A percentile compares a stretch with the other conserved stretches of the same genome.
phyloP scores from a whole-genome alignment of 2,888 invertebrate species.

The Drosophila mettleri region DNA sequence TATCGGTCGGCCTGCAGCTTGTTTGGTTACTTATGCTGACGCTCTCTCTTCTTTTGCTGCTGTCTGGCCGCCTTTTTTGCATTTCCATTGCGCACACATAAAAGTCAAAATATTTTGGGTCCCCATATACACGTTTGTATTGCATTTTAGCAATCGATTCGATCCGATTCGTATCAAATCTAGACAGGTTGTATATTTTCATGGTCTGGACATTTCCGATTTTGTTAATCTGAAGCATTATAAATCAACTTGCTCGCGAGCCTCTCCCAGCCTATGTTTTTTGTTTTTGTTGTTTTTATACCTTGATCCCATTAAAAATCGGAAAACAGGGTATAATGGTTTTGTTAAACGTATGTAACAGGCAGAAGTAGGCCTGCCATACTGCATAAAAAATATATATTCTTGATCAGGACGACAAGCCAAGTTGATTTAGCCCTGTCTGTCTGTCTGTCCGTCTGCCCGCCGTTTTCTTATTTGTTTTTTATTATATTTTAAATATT shows the following conservation, averaged over 20 bases:
- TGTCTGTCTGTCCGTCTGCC: no score
- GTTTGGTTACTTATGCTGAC: conserved; percentile 38
- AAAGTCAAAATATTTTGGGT: conserved; percentile 66
- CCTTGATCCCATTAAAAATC: no score
- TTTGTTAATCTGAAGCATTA: conserved; percentile 60
- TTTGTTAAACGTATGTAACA: no score
- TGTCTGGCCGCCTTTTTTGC: neutral
- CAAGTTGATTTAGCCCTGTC: no score
- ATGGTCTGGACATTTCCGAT: conserved; percentile 68
- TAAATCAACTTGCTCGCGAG: conserved; percentile 65
- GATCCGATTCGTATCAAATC: conserved; percentile 54
- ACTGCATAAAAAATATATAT: no score
- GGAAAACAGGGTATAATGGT: no score
- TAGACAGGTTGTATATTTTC: conserved; percentile 75
- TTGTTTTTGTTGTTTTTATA: no score
- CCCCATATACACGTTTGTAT: conserved; percentile 4
- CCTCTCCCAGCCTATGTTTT: neutral
- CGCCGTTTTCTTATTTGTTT: no score
- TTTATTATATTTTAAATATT: no score
- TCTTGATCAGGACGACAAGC: no score
- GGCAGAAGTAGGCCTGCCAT: no score
- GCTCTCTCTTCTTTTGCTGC: conserved; percentile 6
- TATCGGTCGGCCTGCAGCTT: conserved; percentile 56
- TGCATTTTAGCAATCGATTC: conserved; percentile 38
- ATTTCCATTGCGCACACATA: conserved; percentile 53